Evolutionary conservation across 2,797 vertebrate genomes (phyloP).

Genomic region (Argyrosomus regius): DNA sequence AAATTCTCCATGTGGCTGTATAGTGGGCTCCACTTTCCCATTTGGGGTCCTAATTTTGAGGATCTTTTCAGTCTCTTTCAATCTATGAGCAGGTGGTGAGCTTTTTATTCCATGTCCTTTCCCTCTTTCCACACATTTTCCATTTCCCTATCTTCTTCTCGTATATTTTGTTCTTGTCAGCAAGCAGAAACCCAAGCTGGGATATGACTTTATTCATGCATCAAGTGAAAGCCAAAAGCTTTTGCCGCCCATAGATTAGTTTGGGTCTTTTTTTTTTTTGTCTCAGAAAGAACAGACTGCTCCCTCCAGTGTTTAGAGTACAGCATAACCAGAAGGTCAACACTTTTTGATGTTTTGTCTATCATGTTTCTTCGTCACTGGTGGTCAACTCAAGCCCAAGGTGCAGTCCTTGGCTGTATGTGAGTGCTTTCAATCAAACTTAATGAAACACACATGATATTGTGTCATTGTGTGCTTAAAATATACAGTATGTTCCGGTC

Average conservation of each 20-base stretch:
- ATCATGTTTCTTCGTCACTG: slow-evolving; percentile 29
- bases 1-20: slow-evolving; percentile 11
- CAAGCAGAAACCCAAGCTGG: slow-evolving; percentile 49
- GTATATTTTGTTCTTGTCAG: slow-evolving; percentile 49
- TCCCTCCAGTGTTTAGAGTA: slow-evolving; percentile 70
- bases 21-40: background rate
- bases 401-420: slow-evolving; percentile 41
- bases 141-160: slow-evolving; percentile 13
- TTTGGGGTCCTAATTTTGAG: slow-evolving; percentile 1
- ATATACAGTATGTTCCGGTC: slow-evolving; percentile 17
- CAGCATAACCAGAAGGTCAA: slow-evolving; percentile 36
- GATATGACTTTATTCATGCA: slow-evolving; percentile 54
- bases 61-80: background rate
- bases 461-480: slow-evolving; percentile 28
- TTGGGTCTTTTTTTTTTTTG: slow-evolving; percentile 23
- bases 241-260: slow-evolving; percentile 40
- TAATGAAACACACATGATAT: slow-evolving; percentile 44
- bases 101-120: slow-evolving; percentile 27
- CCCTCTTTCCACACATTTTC: slow-evolving; percentile 19
- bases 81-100: slow-evolving; percentile 29
- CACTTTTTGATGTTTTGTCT: slow-evolving; percentile 15
- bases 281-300: slow-evolving; percentile 47
- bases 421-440: slow-evolving; percentile 47
- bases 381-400: slow-evolving; percentile 33
- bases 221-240: slow-evolving; percentile 38